phyloP scores from a whole-genome alignment of 2,113 vertebrate species.

The Elephas maximus region DNA sequence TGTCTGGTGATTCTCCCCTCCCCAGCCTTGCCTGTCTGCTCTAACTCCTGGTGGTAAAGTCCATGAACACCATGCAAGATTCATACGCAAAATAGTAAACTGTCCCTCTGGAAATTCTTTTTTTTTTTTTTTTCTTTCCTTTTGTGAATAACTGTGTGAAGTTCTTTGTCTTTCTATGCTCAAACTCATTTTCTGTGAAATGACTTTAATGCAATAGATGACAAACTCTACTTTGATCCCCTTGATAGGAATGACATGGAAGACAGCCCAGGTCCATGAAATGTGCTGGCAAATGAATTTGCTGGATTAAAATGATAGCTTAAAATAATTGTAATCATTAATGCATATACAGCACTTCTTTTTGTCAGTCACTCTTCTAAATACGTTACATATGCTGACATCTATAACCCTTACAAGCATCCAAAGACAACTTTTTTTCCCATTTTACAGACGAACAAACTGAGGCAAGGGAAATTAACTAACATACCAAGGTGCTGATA shows the following conservation, averaged over 20 bases:
- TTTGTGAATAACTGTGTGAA: neutral
- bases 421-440: neutral
- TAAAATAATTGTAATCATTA: neutral
- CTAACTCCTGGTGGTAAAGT: neutral
- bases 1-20: neutral
- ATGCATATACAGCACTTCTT: neutral
- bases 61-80: neutral
- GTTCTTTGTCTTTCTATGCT: neutral
- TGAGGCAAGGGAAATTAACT: neutral
- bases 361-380: neutral
- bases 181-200: neutral
- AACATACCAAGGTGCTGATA: neutral
- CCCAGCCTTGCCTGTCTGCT: neutral
- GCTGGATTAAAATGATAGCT: neutral
- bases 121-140: neutral
- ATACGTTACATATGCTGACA: neutral
- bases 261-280: neutral
- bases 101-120: neutral
- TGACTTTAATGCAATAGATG: neutral
- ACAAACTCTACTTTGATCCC: neutral
- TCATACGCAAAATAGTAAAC: neutral
- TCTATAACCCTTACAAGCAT: neutral
- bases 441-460: neutral
- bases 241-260: neutral
- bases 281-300: neutral